Evolutionary conservation across 2,888 invertebrate genomes (phyloP), one percentile per base, ranked within the genome.

Genomic region (Catotricha subobsoleta): DNA sequence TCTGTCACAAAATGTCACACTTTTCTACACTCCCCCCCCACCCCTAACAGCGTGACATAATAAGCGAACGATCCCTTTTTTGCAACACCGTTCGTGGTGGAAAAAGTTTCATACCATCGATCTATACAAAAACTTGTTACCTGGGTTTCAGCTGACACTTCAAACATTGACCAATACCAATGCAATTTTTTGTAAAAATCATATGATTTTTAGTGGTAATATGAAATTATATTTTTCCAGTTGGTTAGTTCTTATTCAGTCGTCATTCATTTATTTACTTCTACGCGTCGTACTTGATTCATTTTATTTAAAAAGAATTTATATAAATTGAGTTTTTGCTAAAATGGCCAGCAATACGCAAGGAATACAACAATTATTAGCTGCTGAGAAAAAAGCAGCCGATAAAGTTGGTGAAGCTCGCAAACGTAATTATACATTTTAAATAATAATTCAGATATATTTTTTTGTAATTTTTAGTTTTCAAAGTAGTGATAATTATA

Each of bases 381-480:
- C 58, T 35, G 63, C 62, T 19, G 62, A 63, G 50, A 63, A 64
- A 51, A 57, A 57, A 48, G 63, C 62, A 18, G 62, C 63, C 19
- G 63, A 63, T 52, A 64, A 62, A 50, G 63, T 64, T 10, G 52
- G 58, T 12, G 63, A 63, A 50, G 64, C 64, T 18, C 54, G 62
- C 49, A 63, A 62, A 58, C 58, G 64, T 64, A 50, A 61, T 62
- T 58, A 27, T 4, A 30, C 8, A 18, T 25, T 25, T 27, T 18
- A n/a, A n/a, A n/a, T 3, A 23, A 6, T 13, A 35, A 18, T 34
- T 9, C 3, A 25, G 18, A 15, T 27, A 23, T 13, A 12, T 27
- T 37, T 27, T 16, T 16, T 3, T 7, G 7, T 6, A 25, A 10
- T 8, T 8, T 25, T 6, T 25, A 8, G 6, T 25, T 10, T 13